Base-by-base conservation (phyloP, 2,113 vertebrate species). In the Alligator sinensis region DNA sequence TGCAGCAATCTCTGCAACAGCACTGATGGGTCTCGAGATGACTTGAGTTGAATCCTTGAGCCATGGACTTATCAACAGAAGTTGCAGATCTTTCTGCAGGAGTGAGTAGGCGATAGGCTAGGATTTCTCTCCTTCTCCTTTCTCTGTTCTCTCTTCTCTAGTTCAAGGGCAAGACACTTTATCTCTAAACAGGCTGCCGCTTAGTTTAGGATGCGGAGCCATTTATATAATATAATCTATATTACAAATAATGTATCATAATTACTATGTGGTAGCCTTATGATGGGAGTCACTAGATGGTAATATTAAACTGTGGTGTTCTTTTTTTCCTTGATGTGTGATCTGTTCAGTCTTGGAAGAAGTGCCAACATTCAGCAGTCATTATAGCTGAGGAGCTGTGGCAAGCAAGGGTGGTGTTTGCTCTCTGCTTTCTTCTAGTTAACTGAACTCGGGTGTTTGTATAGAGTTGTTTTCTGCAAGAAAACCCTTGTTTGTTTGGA, bases 391-490 rank as follows among this genome's bases (percentile, higher is more conserved):
- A 21, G 22, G 21, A 47, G 34, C 21, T 13, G 30, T 47, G 21
- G 22, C 21, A 72, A 72, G 34, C 24, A 47, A 11, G 19, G 34
- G 24, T 72, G 11, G 19, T 24, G 11, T 38, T 72, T 72, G 70
- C n/a, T 38, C 30, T 72, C 70, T 72, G 47, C 0, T 4, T 11
- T 54, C 59, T 5, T n/a, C 12, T 6, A 14, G 15, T 24, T 60
- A 2, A n/a, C 3, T 14, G 21, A 57, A 47, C 55, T 4, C 70
- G 3, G 2, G 14, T 3, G 30, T 62, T 60, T 54, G 1, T 15
- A 5, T 15, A 22, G 22, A 1, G 3, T 0, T 1, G 22, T 82
- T 38, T 34, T 38, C 38, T 5, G 34, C 18, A 2, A 19, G 70
- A 3, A 3, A 15, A 47, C 8, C 47, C 27, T 4, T 1, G 27